Conservation (phyloP, 1,140 invertebrate species). For the Coptotermes formosanus region DNA sequence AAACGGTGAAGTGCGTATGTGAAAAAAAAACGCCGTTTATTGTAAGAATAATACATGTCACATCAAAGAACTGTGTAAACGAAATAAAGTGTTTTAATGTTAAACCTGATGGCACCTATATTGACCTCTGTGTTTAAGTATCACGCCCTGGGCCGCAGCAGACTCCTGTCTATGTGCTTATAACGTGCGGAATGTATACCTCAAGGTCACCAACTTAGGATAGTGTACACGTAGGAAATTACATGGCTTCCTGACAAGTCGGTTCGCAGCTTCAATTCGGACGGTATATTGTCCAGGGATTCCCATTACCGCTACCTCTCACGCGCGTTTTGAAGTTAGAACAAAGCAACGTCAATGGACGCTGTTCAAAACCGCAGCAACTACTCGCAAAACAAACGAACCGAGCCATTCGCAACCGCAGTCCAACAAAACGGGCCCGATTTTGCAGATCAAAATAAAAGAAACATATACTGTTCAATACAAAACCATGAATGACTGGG, state of each 20-base stretch:
- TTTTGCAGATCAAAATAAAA: not conserved
- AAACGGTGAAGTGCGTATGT: no score
- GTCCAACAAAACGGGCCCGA: not conserved
- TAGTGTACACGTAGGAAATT: not conserved
- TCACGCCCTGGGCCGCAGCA: no score
- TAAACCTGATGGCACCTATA: no score
- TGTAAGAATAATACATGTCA: no score
- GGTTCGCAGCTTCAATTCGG: not conserved
- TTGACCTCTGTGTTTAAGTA: no score
- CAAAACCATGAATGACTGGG: not conserved
- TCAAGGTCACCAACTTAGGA: not conserved
- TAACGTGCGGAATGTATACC: not conserved
- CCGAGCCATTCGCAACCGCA: not conserved
- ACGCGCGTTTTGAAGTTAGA: not conserved
- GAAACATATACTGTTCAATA: not conserved
- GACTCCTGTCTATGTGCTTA: not conserved
- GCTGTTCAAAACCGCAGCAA: slow-evolving; percentile 8
- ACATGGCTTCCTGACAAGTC: not conserved
- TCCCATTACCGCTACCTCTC: not conserved
- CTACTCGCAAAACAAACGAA: slow-evolving; percentile 18
- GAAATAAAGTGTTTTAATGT: no score
- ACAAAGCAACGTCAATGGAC: slow-evolving; percentile 9
- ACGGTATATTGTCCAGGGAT: not conserved
- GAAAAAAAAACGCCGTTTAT: no score
- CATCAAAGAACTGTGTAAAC: no score